A percentile compares a stretch with the other conserved stretches of the same genome.
Conservation (phyloP, 1,140 invertebrate genomes). For the Solenopsis fugax region DNA sequence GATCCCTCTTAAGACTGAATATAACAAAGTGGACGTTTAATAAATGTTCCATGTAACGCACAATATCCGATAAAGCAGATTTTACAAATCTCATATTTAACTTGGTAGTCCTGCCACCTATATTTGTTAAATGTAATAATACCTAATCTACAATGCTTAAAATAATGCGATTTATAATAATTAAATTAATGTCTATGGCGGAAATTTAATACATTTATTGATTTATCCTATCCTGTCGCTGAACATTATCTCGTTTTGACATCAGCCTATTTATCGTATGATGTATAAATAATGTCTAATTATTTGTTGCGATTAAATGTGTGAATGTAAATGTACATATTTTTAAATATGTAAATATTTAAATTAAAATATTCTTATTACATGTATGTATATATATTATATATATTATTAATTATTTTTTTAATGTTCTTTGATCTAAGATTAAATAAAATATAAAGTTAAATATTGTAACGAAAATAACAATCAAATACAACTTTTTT, state of each 20-base stretch:
- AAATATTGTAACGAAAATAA: neutral
- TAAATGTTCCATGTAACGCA: neutral
- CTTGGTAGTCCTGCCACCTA: neutral
- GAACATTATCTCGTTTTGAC: conserved; percentile 36
- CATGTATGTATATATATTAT: neutral
- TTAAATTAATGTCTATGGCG: conserved; percentile 36
- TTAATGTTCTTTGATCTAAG: neutral
- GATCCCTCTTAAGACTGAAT: conserved; percentile 1
- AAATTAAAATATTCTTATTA: too few relatives aligned
- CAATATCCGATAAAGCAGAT: conserved; percentile 23
- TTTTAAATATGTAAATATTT: neutral
- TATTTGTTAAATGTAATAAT: conserved; percentile 37
- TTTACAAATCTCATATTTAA: conserved; percentile 41
- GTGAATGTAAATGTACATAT: neutral
- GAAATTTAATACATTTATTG: conserved; percentile 43
- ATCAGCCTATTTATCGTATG: conserved; percentile 1
- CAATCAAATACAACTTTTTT: neutral
- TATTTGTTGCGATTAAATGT: neutral
- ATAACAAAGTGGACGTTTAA: neutral
- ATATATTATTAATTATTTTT: neutral
- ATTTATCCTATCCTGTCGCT: conserved; percentile 27
- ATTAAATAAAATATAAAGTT: neutral
- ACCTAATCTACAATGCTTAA: conserved; percentile 52
- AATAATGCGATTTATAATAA: conserved; percentile 58
- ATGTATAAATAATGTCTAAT: conserved; percentile 14